Base-by-base conservation (phyloP, 2,888 invertebrate genomes). In the Iphiclides podalirius region DNA sequence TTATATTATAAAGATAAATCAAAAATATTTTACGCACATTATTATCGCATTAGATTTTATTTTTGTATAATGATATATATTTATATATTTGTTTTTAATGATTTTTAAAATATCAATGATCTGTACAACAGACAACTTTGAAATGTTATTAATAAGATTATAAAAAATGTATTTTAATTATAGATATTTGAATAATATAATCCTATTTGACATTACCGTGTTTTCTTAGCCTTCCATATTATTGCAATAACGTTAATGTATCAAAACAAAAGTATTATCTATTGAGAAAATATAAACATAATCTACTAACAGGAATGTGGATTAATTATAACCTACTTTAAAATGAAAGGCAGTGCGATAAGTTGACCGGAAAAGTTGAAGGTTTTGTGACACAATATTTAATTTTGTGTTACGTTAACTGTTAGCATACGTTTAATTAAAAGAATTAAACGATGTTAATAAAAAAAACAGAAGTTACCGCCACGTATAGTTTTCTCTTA, bases 81-180 rank as follows among this genome's bases (percentile, higher is more conserved):
- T 41, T 47, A 2, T 47, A 33, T 35, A n/a, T n/a, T n/a, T n/a
- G n/a, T 47, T 23, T 34, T 31, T 38, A 31, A 51, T 38, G 39
- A 43, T 7, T 26, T 47, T 43, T 52, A 52, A 58, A 37, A 47
- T 54, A 52, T 55, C 34, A 45, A 50, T 31, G 50, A 55, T 59
- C 55, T 61, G 60, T 61, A 39, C 47, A 56, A 61, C 61, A 61
- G 60, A 61, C 28, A 23, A 34, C 13, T 12, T 11, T 40, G 16
- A 52, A 49, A 47, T 34, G 35, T 41, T n/a, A n/a, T n/a, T 50
- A 37, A 43, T 48, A 44, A 45, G 33, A 49, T 57, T 35, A 45
- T 46, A 35, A 47, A 53, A 55, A 52, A 42, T 44, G 49, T 46
- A 58, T 56, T 56, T 52, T 59, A 53, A 47, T 55, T 49, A 49